These are phyloP conservation scores for Ricordea florida DNA, from an alignment of 92 coral and sea anemone genomes.

Conservation along the genomic window DNA sequence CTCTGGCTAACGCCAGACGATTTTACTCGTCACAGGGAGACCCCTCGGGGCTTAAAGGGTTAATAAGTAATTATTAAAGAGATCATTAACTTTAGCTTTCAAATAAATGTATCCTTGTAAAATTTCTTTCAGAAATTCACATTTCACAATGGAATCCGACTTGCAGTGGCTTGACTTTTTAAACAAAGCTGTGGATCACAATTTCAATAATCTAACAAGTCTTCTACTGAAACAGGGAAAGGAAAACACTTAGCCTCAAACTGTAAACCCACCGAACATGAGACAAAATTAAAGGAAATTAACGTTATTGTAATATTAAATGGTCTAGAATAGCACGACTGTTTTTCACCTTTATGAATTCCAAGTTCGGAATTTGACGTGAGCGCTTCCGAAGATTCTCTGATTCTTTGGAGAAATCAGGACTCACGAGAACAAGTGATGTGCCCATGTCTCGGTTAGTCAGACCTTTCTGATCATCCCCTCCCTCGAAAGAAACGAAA, in stretches of 20 bases:
- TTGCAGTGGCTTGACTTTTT: slow-evolving; percentile 88
- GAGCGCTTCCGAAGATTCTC: too few species aligned
- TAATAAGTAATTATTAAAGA: background rate
- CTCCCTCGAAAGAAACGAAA: too few species aligned
- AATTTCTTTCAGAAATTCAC: slow-evolving; percentile 71
- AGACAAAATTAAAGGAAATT: background rate
- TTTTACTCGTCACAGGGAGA: too few species aligned
- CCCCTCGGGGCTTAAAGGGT: too few species aligned
- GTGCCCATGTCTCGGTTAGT: too few species aligned
- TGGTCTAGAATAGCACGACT: background rate
- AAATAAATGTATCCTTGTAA: too few species aligned
- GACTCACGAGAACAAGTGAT: too few species aligned
- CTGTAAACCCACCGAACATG: background rate
- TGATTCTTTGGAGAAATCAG: too few species aligned
- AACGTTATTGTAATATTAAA: background rate
- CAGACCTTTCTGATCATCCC: too few species aligned
- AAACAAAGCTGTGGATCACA: slow-evolving; percentile 79
- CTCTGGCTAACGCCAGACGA: too few species aligned
- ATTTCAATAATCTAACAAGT: slow-evolving; percentile 59
- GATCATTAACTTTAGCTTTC: background rate
- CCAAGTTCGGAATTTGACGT: too few species aligned
- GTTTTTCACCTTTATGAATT: too few species aligned
- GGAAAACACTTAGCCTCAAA: background rate
- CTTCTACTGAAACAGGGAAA: slow-evolving; percentile 26
- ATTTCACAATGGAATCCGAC: slow-evolving; percentile 80